Evolutionary conservation across 1,140 invertebrate species (phyloP).

Genomic region (Dysdera silvatica): DNA sequence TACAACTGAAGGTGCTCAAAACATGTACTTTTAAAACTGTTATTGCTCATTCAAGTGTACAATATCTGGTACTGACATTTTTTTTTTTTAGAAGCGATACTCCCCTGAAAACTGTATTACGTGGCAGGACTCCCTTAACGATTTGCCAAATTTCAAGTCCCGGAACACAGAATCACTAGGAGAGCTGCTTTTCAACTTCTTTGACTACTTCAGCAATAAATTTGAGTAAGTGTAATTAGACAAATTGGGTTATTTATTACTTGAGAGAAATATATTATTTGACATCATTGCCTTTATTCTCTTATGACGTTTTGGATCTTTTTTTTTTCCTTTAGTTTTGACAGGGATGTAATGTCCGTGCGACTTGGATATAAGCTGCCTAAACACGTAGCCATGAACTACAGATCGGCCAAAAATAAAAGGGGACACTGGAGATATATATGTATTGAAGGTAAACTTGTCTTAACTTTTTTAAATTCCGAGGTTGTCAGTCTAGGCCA

Average conservation of each 20-base stretch:
- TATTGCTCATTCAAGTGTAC: too few species aligned
- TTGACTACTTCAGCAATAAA: constrained; percentile 70
- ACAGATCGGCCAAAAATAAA: constrained; percentile 60
- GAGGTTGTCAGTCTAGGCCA: neutral
- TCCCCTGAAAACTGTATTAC: too few species aligned
- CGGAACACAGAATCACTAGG: constrained; percentile 66
- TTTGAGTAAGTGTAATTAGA: constrained; percentile 62
- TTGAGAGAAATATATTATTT: neutral
- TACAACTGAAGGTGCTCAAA: too few species aligned
- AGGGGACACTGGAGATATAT: constrained; percentile 83
- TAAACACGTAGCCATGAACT: constrained; percentile 54
- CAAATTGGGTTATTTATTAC: neutral
- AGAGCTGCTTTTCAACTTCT: constrained; percentile 78
- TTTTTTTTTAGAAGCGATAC: too few species aligned
- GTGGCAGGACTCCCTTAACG: too few species aligned
- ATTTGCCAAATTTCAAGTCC: constrained; percentile 49
- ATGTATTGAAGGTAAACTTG: constrained; percentile 68
- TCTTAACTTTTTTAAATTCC: neutral
- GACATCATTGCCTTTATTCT: neutral
- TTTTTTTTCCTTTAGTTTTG: constrained; percentile 54
- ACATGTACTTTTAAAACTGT: too few species aligned
- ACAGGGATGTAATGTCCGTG: constrained; percentile 71
- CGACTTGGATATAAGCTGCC: constrained; percentile 64
- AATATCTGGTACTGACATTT: too few species aligned
- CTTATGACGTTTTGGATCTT: constrained; percentile 13